A percentile compares a stretch with the other conserved stretches of the same genome.
Evolutionary conservation across 2,797 vertebrate species (phyloP).

Genomic region (Poeciliopsis gracilis): DNA sequence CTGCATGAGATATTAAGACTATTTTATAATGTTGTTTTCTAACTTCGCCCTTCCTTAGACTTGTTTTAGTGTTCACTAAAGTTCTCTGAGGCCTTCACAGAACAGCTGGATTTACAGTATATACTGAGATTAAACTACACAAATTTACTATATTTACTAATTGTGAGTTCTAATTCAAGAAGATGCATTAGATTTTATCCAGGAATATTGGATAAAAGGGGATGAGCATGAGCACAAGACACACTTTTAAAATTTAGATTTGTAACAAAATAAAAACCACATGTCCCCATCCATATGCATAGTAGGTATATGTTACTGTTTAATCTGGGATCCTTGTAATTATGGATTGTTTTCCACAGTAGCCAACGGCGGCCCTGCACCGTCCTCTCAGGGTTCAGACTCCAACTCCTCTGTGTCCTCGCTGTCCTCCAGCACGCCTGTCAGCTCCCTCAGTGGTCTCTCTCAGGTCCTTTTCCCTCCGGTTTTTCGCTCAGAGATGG

Average conservation of each 20-base stretch:
- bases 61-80: background rate
- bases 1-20: background rate
- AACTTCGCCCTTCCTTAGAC: background rate
- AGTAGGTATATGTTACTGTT: background rate
- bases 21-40: too few relatives aligned
- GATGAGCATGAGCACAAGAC: too few relatives aligned
- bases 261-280: too few relatives aligned
- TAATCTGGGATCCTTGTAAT: slow-evolving; percentile 28
- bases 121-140: background rate
- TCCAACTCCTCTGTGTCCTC: slow-evolving; percentile 94
- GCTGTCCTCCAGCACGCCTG: slow-evolving; percentile 87
- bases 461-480: slow-evolving; percentile 80
- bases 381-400: slow-evolving; percentile 87
- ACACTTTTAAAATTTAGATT: too few relatives aligned
- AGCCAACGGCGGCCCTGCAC: slow-evolving; percentile 83
- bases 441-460: slow-evolving; percentile 86
- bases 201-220: too few relatives aligned
- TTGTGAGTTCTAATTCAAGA: background rate
- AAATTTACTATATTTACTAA: background rate
- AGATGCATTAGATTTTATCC: background rate
- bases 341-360: slow-evolving; percentile 75
- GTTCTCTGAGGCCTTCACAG: background rate
- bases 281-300: background rate
- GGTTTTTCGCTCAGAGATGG: slow-evolving; percentile 76
- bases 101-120: background rate